Conservation (phyloP, 1,140 invertebrate genomes). For the Drosophila ohnishii region DNA sequence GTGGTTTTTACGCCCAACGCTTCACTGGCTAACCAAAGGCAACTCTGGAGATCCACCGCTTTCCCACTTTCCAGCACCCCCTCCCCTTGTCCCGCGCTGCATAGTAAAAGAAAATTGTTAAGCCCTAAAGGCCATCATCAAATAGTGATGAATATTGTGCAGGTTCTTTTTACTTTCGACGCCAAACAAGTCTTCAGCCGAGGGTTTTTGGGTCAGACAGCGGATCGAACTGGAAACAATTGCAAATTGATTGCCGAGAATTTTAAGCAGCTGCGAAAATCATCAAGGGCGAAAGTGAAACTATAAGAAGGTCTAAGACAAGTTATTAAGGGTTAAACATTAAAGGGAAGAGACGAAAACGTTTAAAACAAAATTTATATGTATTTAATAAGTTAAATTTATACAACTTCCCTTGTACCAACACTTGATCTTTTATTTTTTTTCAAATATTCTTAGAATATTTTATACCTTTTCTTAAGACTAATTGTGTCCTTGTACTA, state of each 20-base stretch:
- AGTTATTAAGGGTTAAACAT: neutral
- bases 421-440: neutral
- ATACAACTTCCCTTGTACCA: neutral
- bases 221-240: slow-evolving; percentile 32
- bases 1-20: slow-evolving; percentile 66
- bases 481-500: neutral
- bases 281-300: slow-evolving; percentile 3
- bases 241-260: slow-evolving; percentile 27
- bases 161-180: slow-evolving; percentile 42
- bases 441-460: neutral
- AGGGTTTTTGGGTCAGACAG: slow-evolving; percentile 40
- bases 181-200: slow-evolving; percentile 45
- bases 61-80: neutral
- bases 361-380: no score
- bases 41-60: slow-evolving; percentile 14
- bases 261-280: slow-evolving; percentile 28
- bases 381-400: no score
- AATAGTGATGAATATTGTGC: slow-evolving; percentile 73
- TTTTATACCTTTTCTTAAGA: neutral
- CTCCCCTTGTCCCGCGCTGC: slow-evolving; percentile 13
- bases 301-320: neutral
- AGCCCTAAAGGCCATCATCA: slow-evolving; percentile 65
- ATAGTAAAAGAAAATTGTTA: slow-evolving; percentile 62
- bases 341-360: neutral
- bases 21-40: slow-evolving; percentile 51